These are phyloP conservation scores for Xenentodon cancila DNA, from an alignment of 2,797 vertebrate species.

Conservation along the genomic window DNA sequence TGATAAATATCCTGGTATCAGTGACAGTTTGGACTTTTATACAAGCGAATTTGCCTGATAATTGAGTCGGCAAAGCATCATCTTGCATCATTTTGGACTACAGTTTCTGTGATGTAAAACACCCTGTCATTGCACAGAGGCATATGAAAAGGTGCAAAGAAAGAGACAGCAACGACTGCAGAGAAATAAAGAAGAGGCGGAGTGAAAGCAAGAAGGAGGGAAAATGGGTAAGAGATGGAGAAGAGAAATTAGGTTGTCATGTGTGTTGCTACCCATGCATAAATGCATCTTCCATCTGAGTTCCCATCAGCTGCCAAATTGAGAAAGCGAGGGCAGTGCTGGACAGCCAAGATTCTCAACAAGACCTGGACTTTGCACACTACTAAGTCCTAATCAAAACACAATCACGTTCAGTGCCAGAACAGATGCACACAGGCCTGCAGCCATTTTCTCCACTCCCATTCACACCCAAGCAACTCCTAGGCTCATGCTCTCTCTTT, in stretches of 20 bases:
- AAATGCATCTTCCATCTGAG: conserved; percentile 90
- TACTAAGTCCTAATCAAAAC: conserved; percentile 83
- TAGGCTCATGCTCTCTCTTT: conserved; percentile 37
- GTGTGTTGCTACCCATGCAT: conserved; percentile 89
- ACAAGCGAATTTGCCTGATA: neutral
- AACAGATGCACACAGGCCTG: conserved; percentile 58
- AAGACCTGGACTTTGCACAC: conserved; percentile 70
- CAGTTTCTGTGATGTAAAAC: conserved; percentile 1
- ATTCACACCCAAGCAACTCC: conserved; percentile 51
- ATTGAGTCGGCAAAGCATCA: neutral
- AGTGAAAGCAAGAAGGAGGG: conserved; percentile 33
- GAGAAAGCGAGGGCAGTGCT: conserved; percentile 79
- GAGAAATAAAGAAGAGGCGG: conserved; percentile 43
- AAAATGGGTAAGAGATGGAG: conserved; percentile 45
- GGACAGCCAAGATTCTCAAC: conserved; percentile 75
- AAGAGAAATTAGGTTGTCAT: conserved; percentile 87
- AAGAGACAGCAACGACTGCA: conserved; percentile 45
- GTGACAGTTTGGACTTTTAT: no score
- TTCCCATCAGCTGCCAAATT: conserved; percentile 93
- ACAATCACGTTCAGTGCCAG: conserved; percentile 79
- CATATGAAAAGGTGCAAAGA: conserved; percentile 23
- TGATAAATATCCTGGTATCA: no score
- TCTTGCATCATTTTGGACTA: neutral
- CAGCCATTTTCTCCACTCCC: conserved; percentile 49
- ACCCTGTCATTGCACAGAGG: conserved; percentile 4